Percentiles rank a stretch among this genome's conserved stretches.
Evolutionary conservation across 1,140 invertebrate genomes (phyloP).

Genomic region (Oncopeltus fasciatus): DNA sequence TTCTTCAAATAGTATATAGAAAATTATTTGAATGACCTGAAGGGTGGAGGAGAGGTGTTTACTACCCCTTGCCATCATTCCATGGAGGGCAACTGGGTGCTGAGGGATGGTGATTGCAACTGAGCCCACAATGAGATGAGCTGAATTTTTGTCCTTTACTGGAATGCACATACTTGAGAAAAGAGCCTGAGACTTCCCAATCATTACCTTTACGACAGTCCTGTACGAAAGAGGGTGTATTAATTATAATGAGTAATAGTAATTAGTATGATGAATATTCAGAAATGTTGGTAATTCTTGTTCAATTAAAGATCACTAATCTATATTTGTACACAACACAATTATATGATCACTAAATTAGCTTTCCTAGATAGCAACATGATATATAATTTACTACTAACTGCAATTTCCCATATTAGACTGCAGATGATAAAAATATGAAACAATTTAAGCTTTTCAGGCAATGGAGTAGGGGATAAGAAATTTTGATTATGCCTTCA

Average conservation of each 20-base stretch:
- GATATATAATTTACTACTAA: no score
- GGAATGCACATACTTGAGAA: slow-evolving; percentile 69
- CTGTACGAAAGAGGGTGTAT: slow-evolving; percentile 31
- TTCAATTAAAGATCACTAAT: no score
- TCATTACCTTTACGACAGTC: slow-evolving; percentile 84
- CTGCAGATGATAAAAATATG: no score
- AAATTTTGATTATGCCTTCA: no score
- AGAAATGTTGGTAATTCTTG: no score
- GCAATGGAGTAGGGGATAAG: no score
- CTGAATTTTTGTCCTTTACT: slow-evolving; percentile 73
- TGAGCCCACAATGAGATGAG: slow-evolving; percentile 70
- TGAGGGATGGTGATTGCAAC: slow-evolving; percentile 90
- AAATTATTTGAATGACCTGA: slow-evolving; percentile 47
- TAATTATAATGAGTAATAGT: slow-evolving; percentile 1
- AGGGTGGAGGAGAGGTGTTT: slow-evolving; percentile 84
- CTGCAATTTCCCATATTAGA: no score
- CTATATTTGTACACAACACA: neutral
- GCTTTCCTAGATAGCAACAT: no score
- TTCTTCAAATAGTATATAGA: no score
- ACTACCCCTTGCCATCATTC: slow-evolving; percentile 90
- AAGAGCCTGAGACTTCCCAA: slow-evolving; percentile 80
- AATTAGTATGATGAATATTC: neutral
- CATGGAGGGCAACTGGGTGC: slow-evolving; percentile 88
- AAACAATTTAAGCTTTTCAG: no score
- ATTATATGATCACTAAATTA: no score